These are phyloP conservation scores for Micropterix aruncella DNA, from an alignment of 2,888 invertebrate species.

Conservation along the genomic window DNA sequence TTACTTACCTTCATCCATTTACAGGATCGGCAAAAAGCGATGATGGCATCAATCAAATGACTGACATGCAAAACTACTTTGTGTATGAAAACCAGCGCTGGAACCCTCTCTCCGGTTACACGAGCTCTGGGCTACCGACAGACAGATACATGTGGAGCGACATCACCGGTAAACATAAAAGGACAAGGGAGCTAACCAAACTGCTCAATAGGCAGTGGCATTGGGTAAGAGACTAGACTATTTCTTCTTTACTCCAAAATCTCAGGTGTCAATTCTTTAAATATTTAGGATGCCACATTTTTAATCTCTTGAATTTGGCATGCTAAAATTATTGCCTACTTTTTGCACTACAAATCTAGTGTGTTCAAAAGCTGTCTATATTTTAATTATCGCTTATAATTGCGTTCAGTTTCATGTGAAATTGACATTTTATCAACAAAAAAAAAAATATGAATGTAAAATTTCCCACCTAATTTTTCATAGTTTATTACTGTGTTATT, in stretches of 20 bases:
- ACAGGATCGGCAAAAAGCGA: conserved; percentile 37
- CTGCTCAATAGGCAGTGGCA: conserved; percentile 78
- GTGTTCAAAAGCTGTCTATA: no score
- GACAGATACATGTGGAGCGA: conserved; percentile 90
- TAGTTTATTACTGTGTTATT: no score
- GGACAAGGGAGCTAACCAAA: conserved; percentile 76
- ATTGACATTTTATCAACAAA: no score
- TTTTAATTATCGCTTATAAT: no score
- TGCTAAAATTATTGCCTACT: no score
- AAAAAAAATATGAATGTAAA: no score
- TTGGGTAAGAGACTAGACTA: conserved; percentile 45
- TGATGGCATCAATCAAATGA: conserved; percentile 56
- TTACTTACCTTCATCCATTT: no score
- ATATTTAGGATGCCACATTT: no score
- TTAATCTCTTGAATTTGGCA: no score
- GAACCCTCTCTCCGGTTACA: conserved; percentile 85
- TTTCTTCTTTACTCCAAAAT: conserved; percentile 2
- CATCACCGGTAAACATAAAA: conserved; percentile 65
- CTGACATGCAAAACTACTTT: conserved; percentile 73
- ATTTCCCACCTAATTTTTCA: no score
- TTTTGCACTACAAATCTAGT: no score
- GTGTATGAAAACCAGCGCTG: conserved; percentile 92
- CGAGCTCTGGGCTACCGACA: conserved; percentile 72
- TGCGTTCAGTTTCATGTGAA: no score
- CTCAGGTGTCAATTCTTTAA: conserved; percentile 1